phyloP scores from a whole-genome alignment of 2,888 invertebrate species.

The Diabrotica balteata region DNA sequence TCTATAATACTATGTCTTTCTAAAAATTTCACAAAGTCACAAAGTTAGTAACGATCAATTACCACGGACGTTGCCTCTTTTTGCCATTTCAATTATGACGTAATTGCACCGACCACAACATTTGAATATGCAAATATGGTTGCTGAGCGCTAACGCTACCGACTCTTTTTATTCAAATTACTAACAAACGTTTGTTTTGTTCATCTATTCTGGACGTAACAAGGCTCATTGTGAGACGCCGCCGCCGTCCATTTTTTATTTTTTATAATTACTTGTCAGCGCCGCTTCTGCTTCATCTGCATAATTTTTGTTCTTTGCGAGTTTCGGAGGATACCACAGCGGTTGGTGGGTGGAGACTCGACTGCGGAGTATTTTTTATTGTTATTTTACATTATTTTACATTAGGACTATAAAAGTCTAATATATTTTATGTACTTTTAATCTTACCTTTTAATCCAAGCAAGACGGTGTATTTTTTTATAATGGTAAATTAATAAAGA shows the following conservation, averaged over 20 bases:
- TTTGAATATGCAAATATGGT: conserved; percentile 58
- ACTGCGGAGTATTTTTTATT: too few species aligned
- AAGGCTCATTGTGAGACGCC: conserved; percentile 43
- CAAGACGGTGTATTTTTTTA: too few species aligned
- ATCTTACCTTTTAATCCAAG: too few species aligned
- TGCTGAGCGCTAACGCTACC: conserved; percentile 40
- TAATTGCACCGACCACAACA: conserved; percentile 58
- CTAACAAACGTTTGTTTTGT: conserved; percentile 54
- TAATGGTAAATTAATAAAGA: too few species aligned
- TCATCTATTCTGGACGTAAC: conserved; percentile 47
- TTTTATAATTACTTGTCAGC: conserved; percentile 40
- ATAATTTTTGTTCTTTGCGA: conserved; percentile 36
- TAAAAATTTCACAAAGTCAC: background rate
- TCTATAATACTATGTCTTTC: too few species aligned
- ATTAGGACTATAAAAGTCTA: too few species aligned
- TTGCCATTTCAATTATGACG: conserved; percentile 58
- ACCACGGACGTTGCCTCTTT: conserved; percentile 51
- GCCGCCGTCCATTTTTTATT: conserved; percentile 18
- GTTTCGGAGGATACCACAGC: background rate
- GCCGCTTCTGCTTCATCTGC: conserved; percentile 28
- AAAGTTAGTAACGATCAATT: conserved; percentile 50
- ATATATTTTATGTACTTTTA: too few species aligned
- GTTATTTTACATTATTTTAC: too few species aligned
- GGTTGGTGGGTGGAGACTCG: too few species aligned
- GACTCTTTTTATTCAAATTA: conserved; percentile 53